These are phyloP conservation scores for Oscarella lobularis DNA, from an alignment of 37 sponge, comb jelly and placozoan species.

Conservation along the genomic window DNA sequence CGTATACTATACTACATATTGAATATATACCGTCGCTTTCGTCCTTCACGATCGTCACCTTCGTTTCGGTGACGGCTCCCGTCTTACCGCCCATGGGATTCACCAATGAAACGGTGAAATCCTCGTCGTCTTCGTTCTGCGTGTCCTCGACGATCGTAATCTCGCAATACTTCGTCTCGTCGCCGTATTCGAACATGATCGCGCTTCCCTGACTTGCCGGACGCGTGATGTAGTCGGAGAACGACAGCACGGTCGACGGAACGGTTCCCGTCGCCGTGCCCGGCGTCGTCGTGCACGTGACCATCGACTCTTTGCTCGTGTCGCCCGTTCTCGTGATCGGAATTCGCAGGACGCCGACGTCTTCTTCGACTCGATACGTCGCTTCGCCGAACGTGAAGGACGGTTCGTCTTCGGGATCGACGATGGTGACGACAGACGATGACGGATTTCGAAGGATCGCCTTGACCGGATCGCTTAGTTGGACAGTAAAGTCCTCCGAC, in stretches of 20 bases:
- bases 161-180: not conserved
- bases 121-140: not conserved
- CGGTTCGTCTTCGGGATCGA: not conserved
- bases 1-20: no score
- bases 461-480: not conserved
- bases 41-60: not conserved
- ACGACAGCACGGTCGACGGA: not conserved
- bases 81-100: not conserved
- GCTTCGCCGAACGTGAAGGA: not conserved
- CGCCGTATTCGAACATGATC: not conserved
- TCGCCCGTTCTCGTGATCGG: not conserved
- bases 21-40: not conserved
- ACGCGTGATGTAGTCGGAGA: not conserved
- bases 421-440: not conserved
- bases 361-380: not conserved
- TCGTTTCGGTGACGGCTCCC: not conserved
- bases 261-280: not conserved
- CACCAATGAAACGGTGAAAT: not conserved
- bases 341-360: not conserved
- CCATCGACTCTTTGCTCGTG: not conserved
- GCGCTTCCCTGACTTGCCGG: not conserved
- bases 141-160: not conserved
- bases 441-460: not conserved
- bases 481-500: not conserved
- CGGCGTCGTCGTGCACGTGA: not conserved